Conservation (phyloP, 2,797 vertebrate genomes). For the Acipenser ruthenus region DNA sequence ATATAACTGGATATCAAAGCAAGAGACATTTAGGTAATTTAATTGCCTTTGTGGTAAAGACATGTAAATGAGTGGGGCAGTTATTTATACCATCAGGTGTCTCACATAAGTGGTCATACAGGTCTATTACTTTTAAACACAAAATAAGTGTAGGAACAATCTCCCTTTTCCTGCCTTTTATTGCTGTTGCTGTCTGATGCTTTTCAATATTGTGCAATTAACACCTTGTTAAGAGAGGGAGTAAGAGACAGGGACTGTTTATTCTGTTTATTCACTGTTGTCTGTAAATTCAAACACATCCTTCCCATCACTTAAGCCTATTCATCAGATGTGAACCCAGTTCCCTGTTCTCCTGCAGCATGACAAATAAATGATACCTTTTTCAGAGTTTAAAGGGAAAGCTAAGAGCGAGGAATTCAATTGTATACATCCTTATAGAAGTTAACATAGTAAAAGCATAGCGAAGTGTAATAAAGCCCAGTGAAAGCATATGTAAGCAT, state of each 20-base stretch:
- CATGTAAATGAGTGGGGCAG: conserved; percentile 33
- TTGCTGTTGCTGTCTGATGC: background rate
- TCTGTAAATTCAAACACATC: background rate
- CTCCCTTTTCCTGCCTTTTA: conserved; percentile 16
- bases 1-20: too few species aligned
- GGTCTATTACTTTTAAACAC: conserved; percentile 6
- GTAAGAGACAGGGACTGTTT: background rate
- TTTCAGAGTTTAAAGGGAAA: too few species aligned
- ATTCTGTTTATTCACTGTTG: background rate
- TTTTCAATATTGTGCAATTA: conserved; percentile 13
- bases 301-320: background rate
- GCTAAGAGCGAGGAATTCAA: too few species aligned
- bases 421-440: too few species aligned
- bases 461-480: too few species aligned
- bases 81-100: conserved; percentile 17
- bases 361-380: too few species aligned
- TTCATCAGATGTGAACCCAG: too few species aligned
- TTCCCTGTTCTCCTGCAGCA: too few species aligned
- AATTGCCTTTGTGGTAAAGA: conserved; percentile 32
- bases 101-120: conserved; percentile 3
- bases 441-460: too few species aligned
- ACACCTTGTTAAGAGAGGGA: conserved; percentile 1
- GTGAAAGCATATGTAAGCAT: too few species aligned
- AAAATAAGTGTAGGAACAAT: conserved; percentile 15
- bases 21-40: conserved; percentile 20